A percentile compares a stretch with the other conserved stretches of the same genome.
Evolutionary conservation across 2,797 vertebrate genomes (phyloP).

Genomic region (Hephaestus fuliginosus): DNA sequence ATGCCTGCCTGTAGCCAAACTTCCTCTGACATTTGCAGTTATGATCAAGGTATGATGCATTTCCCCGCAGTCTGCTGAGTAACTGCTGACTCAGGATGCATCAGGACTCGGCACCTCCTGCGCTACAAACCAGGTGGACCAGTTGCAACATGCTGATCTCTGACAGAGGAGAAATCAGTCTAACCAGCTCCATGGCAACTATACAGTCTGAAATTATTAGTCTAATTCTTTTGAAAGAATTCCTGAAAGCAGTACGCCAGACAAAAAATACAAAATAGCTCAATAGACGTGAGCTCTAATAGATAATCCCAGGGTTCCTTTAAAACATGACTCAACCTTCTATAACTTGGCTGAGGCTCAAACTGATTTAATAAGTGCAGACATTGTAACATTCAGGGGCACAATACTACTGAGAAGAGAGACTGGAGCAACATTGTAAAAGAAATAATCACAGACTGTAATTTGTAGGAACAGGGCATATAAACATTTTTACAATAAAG

Average conservation of each 20-base stretch:
- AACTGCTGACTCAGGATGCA: conserved; percentile 58
- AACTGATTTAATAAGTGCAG: conserved; percentile 16
- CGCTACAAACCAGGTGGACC: conserved; percentile 31
- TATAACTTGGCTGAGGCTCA: conserved; percentile 1
- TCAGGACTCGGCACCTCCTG: not conserved
- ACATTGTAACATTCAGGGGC: conserved; percentile 7
- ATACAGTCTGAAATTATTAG: not conserved
- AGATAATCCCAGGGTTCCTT: conserved; percentile 13
- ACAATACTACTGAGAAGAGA: not conserved
- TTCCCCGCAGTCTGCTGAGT: conserved; percentile 51
- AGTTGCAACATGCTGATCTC: not conserved
- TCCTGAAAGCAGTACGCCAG: not conserved
- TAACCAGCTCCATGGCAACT: not conserved
- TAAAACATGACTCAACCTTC: conserved; percentile 33
- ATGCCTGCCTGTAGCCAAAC: conserved; percentile 26
- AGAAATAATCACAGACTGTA: not conserved
- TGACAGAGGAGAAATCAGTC: not conserved
- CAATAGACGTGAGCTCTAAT: not conserved
- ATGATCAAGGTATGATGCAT: conserved; percentile 65
- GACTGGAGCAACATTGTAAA: not conserved
- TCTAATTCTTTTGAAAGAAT: not conserved
- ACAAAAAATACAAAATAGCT: not conserved
- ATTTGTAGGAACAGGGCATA: not conserved
- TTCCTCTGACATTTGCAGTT: conserved; percentile 66
- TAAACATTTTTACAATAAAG: no score